Base-by-base conservation (phyloP, 2,888 invertebrate genomes). In the Habroteleia sp. region DNA sequence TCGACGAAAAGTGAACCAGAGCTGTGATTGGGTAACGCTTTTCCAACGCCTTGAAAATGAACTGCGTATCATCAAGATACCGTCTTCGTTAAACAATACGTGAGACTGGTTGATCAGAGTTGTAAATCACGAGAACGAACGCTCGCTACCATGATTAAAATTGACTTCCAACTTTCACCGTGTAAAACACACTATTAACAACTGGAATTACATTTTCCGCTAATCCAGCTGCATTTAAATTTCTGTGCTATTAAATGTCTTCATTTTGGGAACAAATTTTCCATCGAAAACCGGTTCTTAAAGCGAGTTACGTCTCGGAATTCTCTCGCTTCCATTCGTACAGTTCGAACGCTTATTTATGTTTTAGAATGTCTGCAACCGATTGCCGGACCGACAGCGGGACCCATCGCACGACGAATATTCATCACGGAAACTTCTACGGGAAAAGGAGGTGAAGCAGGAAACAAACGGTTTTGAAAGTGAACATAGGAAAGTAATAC, bases 401-500 rank as follows among this genome's bases (percentile, higher is more conserved):
- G n/a, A n/a, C n/a, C 5, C 20, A 4, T 8, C 29, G 29, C 29
- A 29, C 29, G 1, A 4, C 8, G 17, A 2, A 2, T 6, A 41
- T 11, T 41, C 10, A 13, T 31, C 31, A 11, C 20, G 35, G 8
- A 31, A 41, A 20, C 14, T 41, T 37, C 5, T 14, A 37, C n/a
- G 20, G 31, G 17, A 58, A 56, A 56, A 63, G 13, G 29, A 60
- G 48, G 39, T n/a, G 54, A 35, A 25, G 54, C 65, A 71, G 54
- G 60, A 60, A 75, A 39, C 31, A 29, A 48, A 62, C 35, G 63
- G 56, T 75, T 75, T 75, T 58, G 62, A 75, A 75, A 75, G 71
- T 66, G 71, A 75, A 71, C 50, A 71, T 14, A 75, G 66, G 71
- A 75, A 75, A 75, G 75, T 71, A 62, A 56, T 62, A 35, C 37